These are phyloP conservation scores for Rhea americana DNA, from an alignment of 2,113 vertebrate genomes.

Conservation along the genomic window DNA sequence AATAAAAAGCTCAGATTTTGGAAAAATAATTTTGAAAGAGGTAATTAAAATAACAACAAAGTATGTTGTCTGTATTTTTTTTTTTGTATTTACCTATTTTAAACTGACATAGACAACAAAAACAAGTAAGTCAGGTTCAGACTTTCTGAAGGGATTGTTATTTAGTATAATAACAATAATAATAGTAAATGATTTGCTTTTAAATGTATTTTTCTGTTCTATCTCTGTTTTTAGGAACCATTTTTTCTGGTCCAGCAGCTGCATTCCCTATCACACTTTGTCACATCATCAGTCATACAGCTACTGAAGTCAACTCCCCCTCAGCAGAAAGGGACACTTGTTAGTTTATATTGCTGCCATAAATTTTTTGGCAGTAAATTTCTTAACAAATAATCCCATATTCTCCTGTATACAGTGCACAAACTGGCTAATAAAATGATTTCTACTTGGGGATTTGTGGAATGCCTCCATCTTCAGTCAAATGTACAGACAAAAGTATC, in stretches of 20 bases:
- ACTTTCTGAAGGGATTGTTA: not conserved
- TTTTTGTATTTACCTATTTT: not conserved
- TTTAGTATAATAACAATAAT: not conserved
- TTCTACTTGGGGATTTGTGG: constrained; percentile 73
- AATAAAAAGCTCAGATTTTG: not conserved
- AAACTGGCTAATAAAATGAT: constrained; percentile 78
- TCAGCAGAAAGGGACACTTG: constrained; percentile 76
- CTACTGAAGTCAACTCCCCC: constrained; percentile 79
- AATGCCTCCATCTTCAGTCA: constrained; percentile 76
- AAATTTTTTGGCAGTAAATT: constrained; percentile 87
- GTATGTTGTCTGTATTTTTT: too few relatives aligned
- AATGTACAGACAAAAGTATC: constrained; percentile 53
- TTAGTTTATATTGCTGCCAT: constrained; percentile 86
- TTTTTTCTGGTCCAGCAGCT: constrained; percentile 77
- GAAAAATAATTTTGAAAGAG: not conserved
- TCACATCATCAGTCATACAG: constrained; percentile 88
- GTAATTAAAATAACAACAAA: not conserved
- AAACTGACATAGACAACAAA: not conserved
- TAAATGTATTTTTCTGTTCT: constrained; percentile 54
- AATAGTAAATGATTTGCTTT: constrained; percentile 27
- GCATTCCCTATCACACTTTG: constrained; percentile 81
- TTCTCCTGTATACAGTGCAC: constrained; percentile 72
- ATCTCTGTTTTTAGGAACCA: constrained; percentile 57
- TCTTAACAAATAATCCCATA: constrained; percentile 81
- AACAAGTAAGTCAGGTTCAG: not conserved